Base-by-base conservation (phyloP, 1,140 invertebrate species). In the Saccostrea echinata region DNA sequence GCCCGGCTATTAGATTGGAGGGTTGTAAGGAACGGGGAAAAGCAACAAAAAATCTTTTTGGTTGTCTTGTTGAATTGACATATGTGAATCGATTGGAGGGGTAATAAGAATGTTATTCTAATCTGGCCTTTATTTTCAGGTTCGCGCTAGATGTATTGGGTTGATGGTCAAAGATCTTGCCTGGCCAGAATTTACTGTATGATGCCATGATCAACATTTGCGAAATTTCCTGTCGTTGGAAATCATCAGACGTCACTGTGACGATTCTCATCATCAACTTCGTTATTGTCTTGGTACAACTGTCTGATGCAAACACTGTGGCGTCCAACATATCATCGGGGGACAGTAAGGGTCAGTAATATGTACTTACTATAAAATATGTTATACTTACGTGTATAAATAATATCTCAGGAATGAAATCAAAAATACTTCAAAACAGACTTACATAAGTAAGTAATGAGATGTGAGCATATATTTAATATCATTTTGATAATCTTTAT, bases 21-120 rank as follows among this genome's bases (percentile, higher is more conserved):
- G 16, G 33, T 12, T 18, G 9, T 3, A 30, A 30, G 68, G 16
- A 76, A 76, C 24, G 27, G 16, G 27, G 27, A 76, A 76, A 76
- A 30, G 68, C 68, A 76, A 18, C 27, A 76, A 76, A 61, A n/a
- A 76, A 27, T 76, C 68, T 76, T 76, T 71, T 76, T 76, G 68
- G 30, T 76, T 76, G 24, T 30, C 27, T 76, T 76, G 68, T 76
- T 76, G 68, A 76, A 76, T 76, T 76, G 68, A 76, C 68, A 76
- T 76, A 76, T 76, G 68, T 76, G 68, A 33, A 76, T 76, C 68
- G 68, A 76, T 76, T 76, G 68, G 68, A 33, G 68, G 68, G 68
- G 68, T 76, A 76, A 76, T 33, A 76, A 76, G 68, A 27, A 33
- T 30, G 68, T 76, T 76, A 76, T 61, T 76, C 16, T 76, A 33